Percentiles rank a stretch among this genome's conserved stretches.
phyloP scores from a whole-genome alignment of 1,140 invertebrate species.

The Caerostris extrusa region DNA sequence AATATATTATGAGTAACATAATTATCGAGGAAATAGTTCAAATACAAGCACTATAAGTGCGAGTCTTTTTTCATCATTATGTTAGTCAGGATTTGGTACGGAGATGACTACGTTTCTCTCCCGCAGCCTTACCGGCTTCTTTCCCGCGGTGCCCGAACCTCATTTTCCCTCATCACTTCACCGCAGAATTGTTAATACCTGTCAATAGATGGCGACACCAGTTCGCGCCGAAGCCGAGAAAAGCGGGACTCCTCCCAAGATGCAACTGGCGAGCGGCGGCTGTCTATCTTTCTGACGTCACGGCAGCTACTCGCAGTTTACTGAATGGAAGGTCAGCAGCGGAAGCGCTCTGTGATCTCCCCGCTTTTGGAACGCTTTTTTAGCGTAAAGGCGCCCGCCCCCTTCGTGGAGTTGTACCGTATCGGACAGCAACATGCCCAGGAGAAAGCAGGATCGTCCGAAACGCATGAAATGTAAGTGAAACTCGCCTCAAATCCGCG shows the following conservation, averaged over 20 bases:
- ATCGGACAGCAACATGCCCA: constrained; percentile 83
- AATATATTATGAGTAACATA: too few species aligned
- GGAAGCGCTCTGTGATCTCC: constrained; percentile 77
- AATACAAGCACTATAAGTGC: too few species aligned
- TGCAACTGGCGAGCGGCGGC: constrained; percentile 74
- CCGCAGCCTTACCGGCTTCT: background rate
- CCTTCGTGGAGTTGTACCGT: constrained; percentile 77
- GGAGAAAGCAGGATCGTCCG: constrained; percentile 85
- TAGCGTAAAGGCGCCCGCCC: constrained; percentile 77
- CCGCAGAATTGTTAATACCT: background rate
- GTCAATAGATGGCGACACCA: constrained; percentile 2
- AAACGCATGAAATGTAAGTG: constrained; percentile 86
- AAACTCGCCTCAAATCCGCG: constrained; percentile 30
- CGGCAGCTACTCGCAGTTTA: constrained; percentile 74
- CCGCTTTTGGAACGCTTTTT: constrained; percentile 77
- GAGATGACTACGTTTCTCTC: background rate
- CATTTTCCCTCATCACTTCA: background rate
- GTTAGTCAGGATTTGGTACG: too few species aligned
- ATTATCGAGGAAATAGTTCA: too few species aligned
- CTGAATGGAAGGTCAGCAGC: constrained; percentile 79
- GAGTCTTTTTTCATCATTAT: too few species aligned
- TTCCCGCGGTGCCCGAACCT: background rate
- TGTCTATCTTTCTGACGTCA: constrained; percentile 78
- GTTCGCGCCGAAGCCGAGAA: background rate
- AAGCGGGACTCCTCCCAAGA: constrained; percentile 72